Evolutionary conservation across 1,140 invertebrate species (phyloP).

Genomic region (Uloborus diversus): DNA sequence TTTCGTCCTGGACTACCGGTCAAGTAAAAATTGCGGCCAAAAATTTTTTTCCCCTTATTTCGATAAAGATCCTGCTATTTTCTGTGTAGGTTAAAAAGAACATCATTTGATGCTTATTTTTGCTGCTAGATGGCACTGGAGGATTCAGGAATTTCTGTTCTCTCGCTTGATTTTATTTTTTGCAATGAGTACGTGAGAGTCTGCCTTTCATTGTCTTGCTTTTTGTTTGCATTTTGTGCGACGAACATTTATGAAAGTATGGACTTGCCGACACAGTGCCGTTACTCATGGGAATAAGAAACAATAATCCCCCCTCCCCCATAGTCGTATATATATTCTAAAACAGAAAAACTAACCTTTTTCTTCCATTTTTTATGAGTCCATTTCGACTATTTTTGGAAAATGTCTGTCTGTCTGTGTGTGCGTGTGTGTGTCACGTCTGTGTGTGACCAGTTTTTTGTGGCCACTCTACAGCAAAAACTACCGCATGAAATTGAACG

Average conservation of each 20-base stretch:
- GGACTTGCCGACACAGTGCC: background rate
- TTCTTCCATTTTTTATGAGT: too few relatives aligned
- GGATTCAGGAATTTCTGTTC: background rate
- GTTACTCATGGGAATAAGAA: background rate
- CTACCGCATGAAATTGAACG: too few relatives aligned
- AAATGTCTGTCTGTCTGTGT: too few relatives aligned
- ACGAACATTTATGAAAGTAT: background rate
- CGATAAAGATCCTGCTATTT: background rate
- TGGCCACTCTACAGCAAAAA: too few relatives aligned
- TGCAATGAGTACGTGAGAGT: too few relatives aligned
- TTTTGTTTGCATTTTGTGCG: background rate
- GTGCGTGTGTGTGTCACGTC: too few relatives aligned
- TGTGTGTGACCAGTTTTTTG: too few relatives aligned
- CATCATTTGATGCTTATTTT: background rate
- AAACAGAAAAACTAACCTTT: too few relatives aligned
- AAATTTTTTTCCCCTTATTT: background rate
- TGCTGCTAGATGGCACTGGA: slow-evolving; percentile 6
- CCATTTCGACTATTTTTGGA: too few relatives aligned
- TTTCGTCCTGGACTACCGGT: background rate
- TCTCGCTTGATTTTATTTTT: background rate
- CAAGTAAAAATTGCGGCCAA: background rate
- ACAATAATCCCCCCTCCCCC: too few relatives aligned
- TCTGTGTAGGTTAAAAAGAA: background rate
- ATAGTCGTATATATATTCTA: too few relatives aligned
- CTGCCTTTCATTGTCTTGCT: background rate